Percentiles rank a stretch among this genome's conserved stretches.
Evolutionary conservation across 2,888 invertebrate species (phyloP).

Genomic region (Rhyacophila evoluta): DNA sequence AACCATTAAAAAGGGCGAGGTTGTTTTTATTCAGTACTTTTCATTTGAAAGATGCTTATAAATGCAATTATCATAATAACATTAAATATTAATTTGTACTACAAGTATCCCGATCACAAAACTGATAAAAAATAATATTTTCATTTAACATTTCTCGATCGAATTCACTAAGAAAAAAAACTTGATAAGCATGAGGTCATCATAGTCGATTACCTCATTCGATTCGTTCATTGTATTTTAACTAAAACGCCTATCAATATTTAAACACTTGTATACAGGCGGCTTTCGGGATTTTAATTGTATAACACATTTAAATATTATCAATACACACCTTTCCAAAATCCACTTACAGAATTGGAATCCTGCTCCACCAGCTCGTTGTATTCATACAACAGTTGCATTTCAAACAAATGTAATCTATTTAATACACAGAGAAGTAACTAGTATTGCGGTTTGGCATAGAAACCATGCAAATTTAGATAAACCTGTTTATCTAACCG

Average conservation of each 20-base stretch:
- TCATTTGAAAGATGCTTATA: too few relatives aligned
- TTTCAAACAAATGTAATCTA: background rate
- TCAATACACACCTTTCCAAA: slow-evolving; percentile 43
- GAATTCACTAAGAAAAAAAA: background rate
- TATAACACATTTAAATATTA: background rate
- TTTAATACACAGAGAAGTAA: background rate
- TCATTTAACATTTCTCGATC: background rate
- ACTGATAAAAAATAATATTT: background rate
- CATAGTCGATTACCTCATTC: background rate
- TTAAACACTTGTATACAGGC: background rate
- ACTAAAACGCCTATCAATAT: background rate
- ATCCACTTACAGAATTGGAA: slow-evolving; percentile 36
- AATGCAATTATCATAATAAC: too few relatives aligned
- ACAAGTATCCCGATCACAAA: background rate
- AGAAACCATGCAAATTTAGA: background rate
- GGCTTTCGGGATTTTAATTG: background rate
- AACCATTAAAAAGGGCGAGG: too few relatives aligned
- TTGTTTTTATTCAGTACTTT: too few relatives aligned
- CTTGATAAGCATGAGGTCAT: background rate
- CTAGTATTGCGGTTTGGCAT: background rate
- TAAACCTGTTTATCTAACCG: background rate
- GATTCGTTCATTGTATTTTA: background rate
- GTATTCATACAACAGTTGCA: slow-evolving; percentile 42
- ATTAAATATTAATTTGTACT: too few relatives aligned
- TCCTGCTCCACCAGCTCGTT: slow-evolving; percentile 41